Evolutionary conservation across 2,797 vertebrate species (phyloP), one percentile per base, ranked within the genome.

Genomic region (Pteropus rufus): DNA sequence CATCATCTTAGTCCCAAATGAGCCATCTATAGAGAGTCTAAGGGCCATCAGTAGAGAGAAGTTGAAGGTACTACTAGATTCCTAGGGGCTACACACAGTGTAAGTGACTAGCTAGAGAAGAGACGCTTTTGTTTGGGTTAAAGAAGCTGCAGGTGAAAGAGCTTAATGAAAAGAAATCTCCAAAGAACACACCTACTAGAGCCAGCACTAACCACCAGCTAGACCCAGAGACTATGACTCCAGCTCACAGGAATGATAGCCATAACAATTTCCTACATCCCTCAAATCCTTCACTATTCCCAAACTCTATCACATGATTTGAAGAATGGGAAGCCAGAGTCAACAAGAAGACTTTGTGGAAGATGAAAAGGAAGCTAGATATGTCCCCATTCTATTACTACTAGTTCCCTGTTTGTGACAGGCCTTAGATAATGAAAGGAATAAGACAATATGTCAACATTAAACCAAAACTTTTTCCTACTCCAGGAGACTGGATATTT

Each of bases 71-170:
- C 52, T 76, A 2, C 5, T 77, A 72, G 10, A 54, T 31, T 64
- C 11, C 16, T 49, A 5, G n/a, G 5, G 2, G 2, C 3, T 10
- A n/a, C 0, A 52, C 10, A 70, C 76, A 58, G 18, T 62, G 0
- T 52, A 80, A 82, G 2, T 24, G 23, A 69, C 8, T 10, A 41
- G 3, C 5, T 15, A 65, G 10, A 67, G 9, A 7, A 44, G 18
- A 60, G 41, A 41, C 19, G 26, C 2, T 85, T 73, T 24, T 21
- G 0, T 49, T 4, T 69, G 26, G 41, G 34, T 76, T 39, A 54
- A 41, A 44, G 16, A 15, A 60, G 11, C 7, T 52, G 0, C 19
- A 36, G 46, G 31, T 52, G 3, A 77, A 60, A n/a, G 9, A 54
- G 23, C 3, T 24, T 5, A 46, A 19, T 62, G n/a, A 70, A 81